These are phyloP conservation scores for Eumacrocentrus americanus DNA, from an alignment of 2,888 invertebrate species.

Conservation along the genomic window DNA sequence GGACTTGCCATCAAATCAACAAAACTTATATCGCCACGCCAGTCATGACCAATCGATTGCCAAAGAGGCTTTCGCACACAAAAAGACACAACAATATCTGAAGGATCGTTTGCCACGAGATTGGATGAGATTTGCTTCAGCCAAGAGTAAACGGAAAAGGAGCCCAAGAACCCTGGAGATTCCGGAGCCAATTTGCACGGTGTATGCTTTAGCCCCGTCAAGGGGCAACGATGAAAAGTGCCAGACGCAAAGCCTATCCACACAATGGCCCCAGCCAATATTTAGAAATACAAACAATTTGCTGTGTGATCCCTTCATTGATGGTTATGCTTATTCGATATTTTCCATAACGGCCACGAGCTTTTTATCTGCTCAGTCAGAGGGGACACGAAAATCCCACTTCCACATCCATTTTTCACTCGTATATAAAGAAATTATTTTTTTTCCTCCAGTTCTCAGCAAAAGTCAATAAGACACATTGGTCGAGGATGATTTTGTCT, in stretches of 20 bases:
- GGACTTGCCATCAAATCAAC: too few species aligned
- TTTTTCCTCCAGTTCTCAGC: background rate
- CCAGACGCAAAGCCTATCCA: conserved; percentile 12
- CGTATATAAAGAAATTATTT: background rate
- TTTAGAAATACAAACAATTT: conserved; percentile 41
- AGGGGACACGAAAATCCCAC: too few species aligned
- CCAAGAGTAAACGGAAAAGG: conserved; percentile 20
- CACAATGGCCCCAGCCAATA: conserved; percentile 34
- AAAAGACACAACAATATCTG: conserved; percentile 43
- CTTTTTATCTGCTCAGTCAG: too few species aligned
- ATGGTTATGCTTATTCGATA: too few species aligned
- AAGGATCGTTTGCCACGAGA: conserved; percentile 54
- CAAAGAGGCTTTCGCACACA: background rate
- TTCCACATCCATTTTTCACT: background rate
- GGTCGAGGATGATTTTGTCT: too few species aligned
- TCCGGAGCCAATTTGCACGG: conserved; percentile 39
- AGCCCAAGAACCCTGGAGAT: conserved; percentile 30
- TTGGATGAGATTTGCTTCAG: conserved; percentile 50
- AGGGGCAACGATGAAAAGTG: conserved; percentile 41
- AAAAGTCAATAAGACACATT: background rate
- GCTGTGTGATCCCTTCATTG: conserved; percentile 33
- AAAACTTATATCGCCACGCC: too few species aligned
- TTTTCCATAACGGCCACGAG: background rate
- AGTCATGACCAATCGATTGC: background rate
- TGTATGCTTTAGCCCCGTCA: conserved; percentile 35